These are phyloP conservation scores for Pogonocichla stellata DNA, from an alignment of 2,113 vertebrate genomes.

Conservation along the genomic window DNA sequence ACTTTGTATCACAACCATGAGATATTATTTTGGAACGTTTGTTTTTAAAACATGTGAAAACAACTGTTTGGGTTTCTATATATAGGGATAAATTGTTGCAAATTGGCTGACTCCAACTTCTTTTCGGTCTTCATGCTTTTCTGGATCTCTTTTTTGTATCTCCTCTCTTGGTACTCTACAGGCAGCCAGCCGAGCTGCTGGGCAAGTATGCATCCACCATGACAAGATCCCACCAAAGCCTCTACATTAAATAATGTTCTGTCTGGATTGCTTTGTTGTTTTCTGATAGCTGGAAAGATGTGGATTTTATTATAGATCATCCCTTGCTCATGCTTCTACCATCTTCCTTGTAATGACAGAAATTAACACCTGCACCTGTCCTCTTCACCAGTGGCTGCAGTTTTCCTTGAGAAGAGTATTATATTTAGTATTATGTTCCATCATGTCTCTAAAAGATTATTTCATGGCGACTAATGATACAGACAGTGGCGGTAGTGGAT, in stretches of 20 bases:
- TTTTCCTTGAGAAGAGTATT: not conserved
- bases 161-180: not conserved
- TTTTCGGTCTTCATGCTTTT: not conserved
- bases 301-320: not conserved
- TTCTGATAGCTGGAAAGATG: not conserved
- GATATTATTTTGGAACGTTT: not conserved
- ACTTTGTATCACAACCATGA: not conserved
- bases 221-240: not conserved
- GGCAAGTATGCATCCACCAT: not conserved
- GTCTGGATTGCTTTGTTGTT: not conserved
- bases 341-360: not conserved
- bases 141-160: not conserved
- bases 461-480: not conserved
- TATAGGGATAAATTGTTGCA: not conserved
- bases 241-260: not conserved
- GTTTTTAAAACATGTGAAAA: not conserved
- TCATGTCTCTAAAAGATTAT: not conserved
- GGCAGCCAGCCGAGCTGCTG: not conserved
- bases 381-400: not conserved
- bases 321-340: not conserved
- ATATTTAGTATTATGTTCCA: not conserved
- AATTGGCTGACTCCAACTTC: not conserved
- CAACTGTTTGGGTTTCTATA: not conserved
- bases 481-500: not conserved
- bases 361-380: not conserved